A percentile compares a stretch with the other conserved stretches of the same genome.
Conservation (phyloP, 2,888 invertebrate species). For the Fabriciana adippe region DNA sequence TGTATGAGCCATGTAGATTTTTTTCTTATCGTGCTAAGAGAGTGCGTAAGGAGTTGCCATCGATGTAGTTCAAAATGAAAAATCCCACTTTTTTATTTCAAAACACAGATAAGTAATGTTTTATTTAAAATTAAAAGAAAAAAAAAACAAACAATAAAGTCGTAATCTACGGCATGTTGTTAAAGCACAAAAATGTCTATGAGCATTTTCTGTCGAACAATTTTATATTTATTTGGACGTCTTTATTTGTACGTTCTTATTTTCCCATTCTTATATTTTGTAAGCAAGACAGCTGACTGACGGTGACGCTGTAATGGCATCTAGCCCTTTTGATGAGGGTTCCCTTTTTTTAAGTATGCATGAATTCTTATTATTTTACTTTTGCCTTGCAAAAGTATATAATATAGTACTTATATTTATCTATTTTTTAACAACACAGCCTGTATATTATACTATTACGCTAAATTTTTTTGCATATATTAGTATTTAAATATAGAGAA, state of each 20-base stretch:
- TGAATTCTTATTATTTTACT: conserved; percentile 34
- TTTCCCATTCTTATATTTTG: conserved; percentile 42
- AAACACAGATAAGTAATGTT: background rate
- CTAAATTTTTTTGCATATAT: too few relatives aligned
- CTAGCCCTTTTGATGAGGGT: conserved; percentile 43
- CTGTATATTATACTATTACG: too few relatives aligned
- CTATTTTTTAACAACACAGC: too few relatives aligned
- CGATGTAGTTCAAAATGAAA: too few relatives aligned
- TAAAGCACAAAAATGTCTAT: conserved; percentile 11
- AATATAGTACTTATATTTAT: conserved; percentile 31
- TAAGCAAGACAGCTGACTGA: conserved; percentile 44
- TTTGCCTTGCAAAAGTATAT: conserved; percentile 7
- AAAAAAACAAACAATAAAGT: conserved; percentile 4
- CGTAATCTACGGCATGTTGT: conserved; percentile 12
- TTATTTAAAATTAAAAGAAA: background rate
- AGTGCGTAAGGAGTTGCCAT: too few relatives aligned
- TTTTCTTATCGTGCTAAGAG: too few relatives aligned
- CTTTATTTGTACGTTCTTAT: conserved; percentile 37
- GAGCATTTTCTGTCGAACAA: conserved; percentile 24
- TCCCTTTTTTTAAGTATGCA: conserved; percentile 37
- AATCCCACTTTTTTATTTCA: too few relatives aligned
- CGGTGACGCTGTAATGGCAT: conserved; percentile 41
- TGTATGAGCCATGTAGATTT: too few relatives aligned
- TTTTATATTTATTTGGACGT: conserved; percentile 38
- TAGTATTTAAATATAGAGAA: too few relatives aligned